A percentile compares a stretch with the other conserved stretches of the same genome.
These are phyloP conservation scores for Bombus sylvicola DNA, from an alignment of 1,140 invertebrate species.

Conservation along the genomic window DNA sequence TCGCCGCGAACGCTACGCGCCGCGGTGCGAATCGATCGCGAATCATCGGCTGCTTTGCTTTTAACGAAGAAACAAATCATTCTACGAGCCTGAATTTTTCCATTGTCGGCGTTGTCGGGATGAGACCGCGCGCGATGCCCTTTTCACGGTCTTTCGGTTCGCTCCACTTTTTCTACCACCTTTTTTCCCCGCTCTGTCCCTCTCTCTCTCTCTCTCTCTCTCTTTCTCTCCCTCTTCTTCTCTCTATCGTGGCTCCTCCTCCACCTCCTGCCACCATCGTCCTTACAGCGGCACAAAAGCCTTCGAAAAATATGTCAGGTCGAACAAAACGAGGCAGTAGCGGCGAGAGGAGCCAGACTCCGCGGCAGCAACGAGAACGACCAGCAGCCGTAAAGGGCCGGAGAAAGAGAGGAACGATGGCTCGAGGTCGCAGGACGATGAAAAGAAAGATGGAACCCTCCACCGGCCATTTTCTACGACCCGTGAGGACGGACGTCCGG, in stretches of 20 bases:
- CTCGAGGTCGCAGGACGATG: neutral
- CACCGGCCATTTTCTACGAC: constrained; percentile 31
- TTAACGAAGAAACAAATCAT: constrained; percentile 63
- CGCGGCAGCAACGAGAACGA: constrained; percentile 27
- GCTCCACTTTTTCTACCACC: constrained; percentile 53
- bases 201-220: neutral
- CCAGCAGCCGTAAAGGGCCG: neutral
- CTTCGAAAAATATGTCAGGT: constrained; percentile 75
- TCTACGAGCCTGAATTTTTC: constrained; percentile 28
- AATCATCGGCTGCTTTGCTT: constrained; percentile 28
- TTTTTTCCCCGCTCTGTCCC: constrained; percentile 15
- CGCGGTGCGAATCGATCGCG: constrained; percentile 28
- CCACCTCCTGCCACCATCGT: constrained; percentile 23
- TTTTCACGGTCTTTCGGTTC: constrained; percentile 58
- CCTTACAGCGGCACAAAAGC: constrained; percentile 64
- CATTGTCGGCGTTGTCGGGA: constrained; percentile 13
- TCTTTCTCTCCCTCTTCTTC: too few relatives aligned
- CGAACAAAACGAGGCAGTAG: constrained; percentile 69
- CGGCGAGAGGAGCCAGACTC: constrained; percentile 38
- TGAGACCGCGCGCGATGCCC: constrained; percentile 34
- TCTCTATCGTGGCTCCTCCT: neutral
- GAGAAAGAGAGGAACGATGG: constrained; percentile 3
- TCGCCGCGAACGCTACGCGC: neutral
- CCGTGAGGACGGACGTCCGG: constrained; percentile 48
- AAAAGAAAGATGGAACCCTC: constrained; percentile 25